Evolutionary conservation across 2,888 invertebrate species (phyloP).

Genomic region (Brachyptera putata): DNA sequence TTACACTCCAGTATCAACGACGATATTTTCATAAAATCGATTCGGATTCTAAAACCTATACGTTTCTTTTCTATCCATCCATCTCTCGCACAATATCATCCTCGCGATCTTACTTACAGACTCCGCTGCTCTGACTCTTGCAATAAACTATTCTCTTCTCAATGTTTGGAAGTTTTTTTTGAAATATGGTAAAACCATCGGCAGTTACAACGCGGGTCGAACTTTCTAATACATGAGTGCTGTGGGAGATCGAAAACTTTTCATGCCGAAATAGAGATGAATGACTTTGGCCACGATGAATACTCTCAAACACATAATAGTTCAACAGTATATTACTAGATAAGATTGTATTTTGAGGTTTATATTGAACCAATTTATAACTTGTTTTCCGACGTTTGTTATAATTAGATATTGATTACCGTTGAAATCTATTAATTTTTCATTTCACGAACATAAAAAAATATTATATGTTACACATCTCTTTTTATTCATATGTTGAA

Average conservation of each 20-base stretch:
- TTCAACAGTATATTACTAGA: no score
- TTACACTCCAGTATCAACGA: not conserved
- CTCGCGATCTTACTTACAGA: conserved; percentile 3
- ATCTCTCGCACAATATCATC: not conserved
- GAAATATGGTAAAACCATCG: conserved; percentile 1
- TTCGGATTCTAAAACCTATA: not conserved
- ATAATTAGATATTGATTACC: no score
- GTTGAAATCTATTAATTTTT: no score
- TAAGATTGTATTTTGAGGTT: no score
- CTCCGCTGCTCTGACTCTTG: conserved; percentile 3
- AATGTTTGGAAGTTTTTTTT: not conserved
- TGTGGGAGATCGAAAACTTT: not conserved
- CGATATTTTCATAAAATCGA: conserved; percentile 9
- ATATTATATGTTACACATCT: no score
- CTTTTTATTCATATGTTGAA: no score
- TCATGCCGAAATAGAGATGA: not conserved
- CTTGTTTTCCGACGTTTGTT: no score
- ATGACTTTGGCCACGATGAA: no score
- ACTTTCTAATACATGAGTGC: conserved; percentile 4
- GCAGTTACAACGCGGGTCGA: not conserved
- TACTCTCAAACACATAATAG: not conserved
- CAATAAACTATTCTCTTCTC: conserved; percentile 7
- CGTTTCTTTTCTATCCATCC: not conserved
- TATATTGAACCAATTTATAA: no score
- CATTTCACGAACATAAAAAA: no score